Evolutionary conservation across 1,140 invertebrate genomes (phyloP).

Genomic region (Adelges cooleyi): DNA sequence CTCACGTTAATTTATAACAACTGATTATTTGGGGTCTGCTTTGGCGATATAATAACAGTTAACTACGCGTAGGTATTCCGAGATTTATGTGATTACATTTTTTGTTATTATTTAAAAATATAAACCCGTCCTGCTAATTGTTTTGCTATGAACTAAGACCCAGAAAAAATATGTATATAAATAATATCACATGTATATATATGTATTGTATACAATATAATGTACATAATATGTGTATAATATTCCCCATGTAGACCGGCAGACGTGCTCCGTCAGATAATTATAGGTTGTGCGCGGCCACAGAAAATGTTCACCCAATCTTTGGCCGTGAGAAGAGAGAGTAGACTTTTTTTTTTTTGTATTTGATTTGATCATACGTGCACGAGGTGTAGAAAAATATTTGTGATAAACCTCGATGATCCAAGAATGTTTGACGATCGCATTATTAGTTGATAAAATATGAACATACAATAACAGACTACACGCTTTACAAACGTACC

Average conservation of each 20-base stretch:
- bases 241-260: slow-evolving; percentile 24
- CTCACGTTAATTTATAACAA: too few species aligned
- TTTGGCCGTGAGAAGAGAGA: slow-evolving; percentile 29
- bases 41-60: slow-evolving; percentile 12
- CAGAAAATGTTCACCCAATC: slow-evolving; percentile 28
- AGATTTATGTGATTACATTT: slow-evolving; percentile 2
- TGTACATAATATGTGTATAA: background rate
- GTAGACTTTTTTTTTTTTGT: slow-evolving; percentile 20
- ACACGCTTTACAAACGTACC: too few species aligned
- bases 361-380: slow-evolving; percentile 9
- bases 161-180: background rate
- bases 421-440: background rate
- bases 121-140: slow-evolving; percentile 18
- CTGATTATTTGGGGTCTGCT: too few species aligned
- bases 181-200: background rate
- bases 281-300: slow-evolving; percentile 24
- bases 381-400: slow-evolving; percentile 11
- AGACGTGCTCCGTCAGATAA: slow-evolving; percentile 25
- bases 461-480: too few species aligned
- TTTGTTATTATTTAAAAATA: slow-evolving; percentile 17
- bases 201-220: too few species aligned
- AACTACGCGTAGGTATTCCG: background rate
- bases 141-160: slow-evolving; percentile 18
- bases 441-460: too few species aligned
- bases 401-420: slow-evolving; percentile 8